Evolutionary conservation across 2,888 invertebrate genomes (phyloP), one percentile per base, ranked within the genome.

Genomic region (Protonemura montana): DNA sequence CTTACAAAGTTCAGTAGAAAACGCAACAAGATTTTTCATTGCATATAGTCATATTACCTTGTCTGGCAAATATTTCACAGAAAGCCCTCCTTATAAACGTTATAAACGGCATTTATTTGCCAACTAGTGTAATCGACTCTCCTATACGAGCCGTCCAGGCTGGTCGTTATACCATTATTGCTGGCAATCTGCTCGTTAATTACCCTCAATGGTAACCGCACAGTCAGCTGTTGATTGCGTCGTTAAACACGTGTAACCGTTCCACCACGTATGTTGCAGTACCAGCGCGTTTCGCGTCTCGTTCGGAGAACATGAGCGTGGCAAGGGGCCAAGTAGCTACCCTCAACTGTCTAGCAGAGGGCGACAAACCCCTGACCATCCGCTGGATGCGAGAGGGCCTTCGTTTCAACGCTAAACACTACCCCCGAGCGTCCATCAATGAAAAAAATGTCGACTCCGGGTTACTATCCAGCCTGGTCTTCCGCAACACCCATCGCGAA

Each of bases 391-490:
- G 88, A 26, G 89, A 89, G 81, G 87, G 86, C 0, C 85, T 30
- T 30, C 42, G 77, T 6, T 86, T 87, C 42, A 86, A 87, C 28
- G 41, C 82, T 6, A 41, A 42, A 16, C 76, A 82, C 21, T 86
- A 87, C 26, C 78, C 86, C 25, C 86, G 87, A 2, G 81, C 30
- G 16, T 76, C n/a, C 30, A 80, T 87, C 26, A 85, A 78, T n/a
- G 85, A 87, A 30, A 85, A 87, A 26, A 26, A 29, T 25, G 88
- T 91, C 82, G 89, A 89, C 80, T 91, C 91, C 88, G 90, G 91
- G 16, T 91, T 91, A 0, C 89, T 90, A 80, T 92, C 88, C 25
- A 85, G 87, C 29, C 87, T 89, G 13, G 85, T 85, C n/a, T 80
- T 89, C 29, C 80, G 87, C 42, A 86, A 87, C 30, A 85, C 87